phyloP scores from a whole-genome alignment of 2,888 invertebrate species.

The Nephrotoma appendiculata region DNA sequence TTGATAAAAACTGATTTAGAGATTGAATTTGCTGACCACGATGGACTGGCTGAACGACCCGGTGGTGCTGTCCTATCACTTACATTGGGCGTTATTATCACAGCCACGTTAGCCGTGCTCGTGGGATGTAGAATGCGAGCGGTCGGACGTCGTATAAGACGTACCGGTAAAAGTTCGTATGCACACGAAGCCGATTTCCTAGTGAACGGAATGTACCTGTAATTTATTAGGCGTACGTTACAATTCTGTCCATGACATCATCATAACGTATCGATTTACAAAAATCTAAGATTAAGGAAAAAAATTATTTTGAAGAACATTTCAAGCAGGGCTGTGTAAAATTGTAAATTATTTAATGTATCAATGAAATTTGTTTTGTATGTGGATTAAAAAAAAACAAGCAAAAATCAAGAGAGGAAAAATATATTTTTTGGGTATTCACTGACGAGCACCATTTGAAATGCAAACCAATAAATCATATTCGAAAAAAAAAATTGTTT shows the following conservation, averaged over 20 bases:
- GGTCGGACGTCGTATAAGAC: constrained; percentile 52
- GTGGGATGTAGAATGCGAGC: constrained; percentile 72
- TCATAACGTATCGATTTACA: not conserved
- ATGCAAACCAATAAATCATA: not conserved
- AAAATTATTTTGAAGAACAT: not conserved
- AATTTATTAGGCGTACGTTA: constrained; percentile 22
- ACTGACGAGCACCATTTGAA: not conserved
- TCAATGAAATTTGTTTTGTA: not conserved
- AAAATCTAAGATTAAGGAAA: not conserved
- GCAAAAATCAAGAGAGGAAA: not conserved
- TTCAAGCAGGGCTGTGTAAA: constrained; percentile 5
- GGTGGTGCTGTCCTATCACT: constrained; percentile 68
- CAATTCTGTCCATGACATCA: not conserved
- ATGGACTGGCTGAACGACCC: constrained; percentile 53
- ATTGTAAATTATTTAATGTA: not conserved
- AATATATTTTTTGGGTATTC: not conserved
- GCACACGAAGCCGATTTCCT: constrained; percentile 93
- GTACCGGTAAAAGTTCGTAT: constrained; percentile 65
- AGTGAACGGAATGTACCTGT: constrained; percentile 96
- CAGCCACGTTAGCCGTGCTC: constrained; percentile 63
- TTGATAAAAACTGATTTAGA: constrained; percentile 29
- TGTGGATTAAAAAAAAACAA: not conserved
- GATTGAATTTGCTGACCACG: constrained; percentile 36
- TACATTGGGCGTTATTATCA: constrained; percentile 64
- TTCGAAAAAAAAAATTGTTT: not conserved